Evolutionary conservation across 2,113 vertebrate genomes (phyloP), one percentile per base, ranked within the genome.

Genomic region (Saccopteryx leptura): DNA sequence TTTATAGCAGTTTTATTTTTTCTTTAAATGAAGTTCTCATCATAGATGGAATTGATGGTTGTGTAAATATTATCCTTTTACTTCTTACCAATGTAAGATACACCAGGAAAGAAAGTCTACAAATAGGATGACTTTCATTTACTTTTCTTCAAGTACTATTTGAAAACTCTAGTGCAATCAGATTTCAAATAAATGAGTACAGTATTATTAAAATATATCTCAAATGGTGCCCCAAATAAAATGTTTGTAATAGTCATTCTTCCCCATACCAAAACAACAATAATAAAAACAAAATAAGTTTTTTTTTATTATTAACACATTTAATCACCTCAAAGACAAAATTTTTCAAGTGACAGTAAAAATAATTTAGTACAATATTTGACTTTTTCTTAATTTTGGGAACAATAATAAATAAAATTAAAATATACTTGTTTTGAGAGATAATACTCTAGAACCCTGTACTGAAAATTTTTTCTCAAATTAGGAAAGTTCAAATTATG

Each of bases 11-110:
- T 68, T 90, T 80, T 33, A 54, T 80, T 90, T 86, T 68, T 60
- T 48, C 8, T 50, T 18, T 85, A 80, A 74, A 46, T 80, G 26
- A 86, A 80, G 28, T 86, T 28, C 24, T 91, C 61, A 50, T 48
- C 10, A 48, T 66, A 28, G 15, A 23, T 60, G 39, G 15, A 79
- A 87, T 31, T 81, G 18, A 13, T 52, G n/a, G 24, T 21, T 90
- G 68, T 48, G 24, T 54, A 90, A 66, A 80, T 80, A 92, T 24
- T 65, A 81, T 50, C 71, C 28, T 66, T 91, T 66, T 81, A 87
- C 31, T 88, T 82, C 31, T 72, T 86, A 90, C 9, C 60, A 75
- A 92, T 26, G 13, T 72, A 13, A 46, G 13, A 26, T 21, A 74
- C 4, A 10, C 72, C 12, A 95, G 33, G 26, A 89, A 86, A 74